Evolutionary conservation across 2,888 invertebrate genomes (phyloP).

Genomic region (Polia nebulosa): DNA sequence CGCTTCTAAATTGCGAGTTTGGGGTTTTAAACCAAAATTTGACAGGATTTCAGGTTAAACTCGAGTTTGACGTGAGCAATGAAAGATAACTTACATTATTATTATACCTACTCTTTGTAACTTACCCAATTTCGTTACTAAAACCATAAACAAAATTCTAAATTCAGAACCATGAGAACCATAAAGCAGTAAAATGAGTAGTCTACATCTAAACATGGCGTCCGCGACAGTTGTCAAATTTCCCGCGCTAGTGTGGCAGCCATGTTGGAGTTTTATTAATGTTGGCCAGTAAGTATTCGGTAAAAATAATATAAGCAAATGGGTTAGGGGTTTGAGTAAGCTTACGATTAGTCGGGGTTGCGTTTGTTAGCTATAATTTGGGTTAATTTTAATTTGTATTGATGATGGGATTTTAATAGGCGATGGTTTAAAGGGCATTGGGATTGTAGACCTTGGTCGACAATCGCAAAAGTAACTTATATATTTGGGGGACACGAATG

Average conservation of each 20-base stretch:
- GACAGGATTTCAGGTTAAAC: too few relatives aligned
- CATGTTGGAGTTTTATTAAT: too few relatives aligned
- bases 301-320: slow-evolving; percentile 60
- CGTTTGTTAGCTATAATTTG: slow-evolving; percentile 24
- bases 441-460: too few relatives aligned
- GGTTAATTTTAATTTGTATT: slow-evolving; percentile 15
- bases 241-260: slow-evolving; percentile 74
- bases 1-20: too few relatives aligned
- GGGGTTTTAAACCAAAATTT: too few relatives aligned
- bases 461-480: too few relatives aligned
- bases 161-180: slow-evolving; percentile 33
- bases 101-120: too few relatives aligned
- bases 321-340: slow-evolving; percentile 42
- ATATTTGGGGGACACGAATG: too few relatives aligned
- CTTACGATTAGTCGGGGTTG: slow-evolving; percentile 56
- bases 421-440: neutral
- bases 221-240: slow-evolving; percentile 80
- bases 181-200: slow-evolving; percentile 22
- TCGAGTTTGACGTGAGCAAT: too few relatives aligned
- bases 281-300: slow-evolving; percentile 55
- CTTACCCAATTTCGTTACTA: too few relatives aligned
- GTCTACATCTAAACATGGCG: slow-evolving; percentile 53
- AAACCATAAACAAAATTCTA: neutral
- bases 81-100: too few relatives aligned
- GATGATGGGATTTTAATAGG: slow-evolving; percentile 1